These are phyloP conservation scores for Pelusios castaneus DNA, from an alignment of 2,113 vertebrate species.

Conservation along the genomic window DNA sequence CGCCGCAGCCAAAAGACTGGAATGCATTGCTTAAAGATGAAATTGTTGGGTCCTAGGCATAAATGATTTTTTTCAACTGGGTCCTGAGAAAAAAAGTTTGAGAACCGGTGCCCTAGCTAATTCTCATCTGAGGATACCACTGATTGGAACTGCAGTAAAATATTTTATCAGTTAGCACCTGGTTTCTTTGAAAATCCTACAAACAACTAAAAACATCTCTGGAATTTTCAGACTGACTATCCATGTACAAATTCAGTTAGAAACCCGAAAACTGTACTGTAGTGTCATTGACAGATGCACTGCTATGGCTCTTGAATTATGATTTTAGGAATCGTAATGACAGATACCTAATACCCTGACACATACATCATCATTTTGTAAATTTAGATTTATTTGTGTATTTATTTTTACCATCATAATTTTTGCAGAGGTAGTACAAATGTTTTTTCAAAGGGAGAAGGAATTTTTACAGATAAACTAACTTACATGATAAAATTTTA, in stretches of 20 bases:
- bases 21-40: no score
- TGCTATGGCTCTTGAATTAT: neutral
- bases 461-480: neutral
- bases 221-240: neutral
- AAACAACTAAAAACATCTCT: neutral
- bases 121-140: neutral
- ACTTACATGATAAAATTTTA: rapidly evolving
- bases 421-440: neutral
- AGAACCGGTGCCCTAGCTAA: no score
- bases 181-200: neutral
- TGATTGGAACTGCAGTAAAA: neutral
- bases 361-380: no score
- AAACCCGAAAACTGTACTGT: neutral
- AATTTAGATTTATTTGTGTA: rapidly evolving
- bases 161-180: neutral
- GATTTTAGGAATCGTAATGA: neutral
- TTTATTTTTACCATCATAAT: neutral
- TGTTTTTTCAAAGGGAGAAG: neutral
- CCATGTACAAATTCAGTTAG: neutral
- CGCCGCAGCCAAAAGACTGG: no score
- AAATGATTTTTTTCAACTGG: no score
- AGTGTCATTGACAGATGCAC: neutral
- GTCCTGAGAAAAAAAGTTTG: no score
- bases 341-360: neutral
- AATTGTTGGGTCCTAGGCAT: no score